phyloP scores from a whole-genome alignment of 1,140 invertebrate species.

The Ectropis grisescens region DNA sequence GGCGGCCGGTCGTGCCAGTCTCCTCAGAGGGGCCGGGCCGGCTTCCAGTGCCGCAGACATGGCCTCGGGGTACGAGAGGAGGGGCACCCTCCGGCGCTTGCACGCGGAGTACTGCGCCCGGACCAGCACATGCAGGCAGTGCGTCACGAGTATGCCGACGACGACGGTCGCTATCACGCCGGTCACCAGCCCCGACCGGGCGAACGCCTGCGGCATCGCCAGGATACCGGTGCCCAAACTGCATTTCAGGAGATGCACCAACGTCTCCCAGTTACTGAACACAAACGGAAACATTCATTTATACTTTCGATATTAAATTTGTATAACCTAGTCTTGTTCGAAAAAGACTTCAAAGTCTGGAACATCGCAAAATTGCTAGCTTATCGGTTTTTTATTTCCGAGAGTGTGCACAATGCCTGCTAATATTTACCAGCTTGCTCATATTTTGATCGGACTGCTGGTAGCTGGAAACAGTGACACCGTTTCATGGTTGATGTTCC shows the following conservation, averaged over 20 bases:
- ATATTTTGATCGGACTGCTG: no score
- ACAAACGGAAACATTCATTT: no score
- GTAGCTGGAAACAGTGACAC: no score
- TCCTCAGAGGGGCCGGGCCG: constrained; percentile 70
- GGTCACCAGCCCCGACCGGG: constrained; percentile 77
- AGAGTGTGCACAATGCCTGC: no score
- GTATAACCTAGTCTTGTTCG: constrained; percentile 2
- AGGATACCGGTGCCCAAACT: constrained; percentile 85
- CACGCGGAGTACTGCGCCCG: constrained; percentile 71
- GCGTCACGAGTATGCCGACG: constrained; percentile 74
- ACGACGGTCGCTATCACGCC: constrained; percentile 72
- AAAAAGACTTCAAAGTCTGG: no score
- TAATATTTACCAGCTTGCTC: no score
- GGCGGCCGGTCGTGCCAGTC: constrained; percentile 70
- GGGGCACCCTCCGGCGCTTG: constrained; percentile 67
- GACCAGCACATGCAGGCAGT: constrained; percentile 78
- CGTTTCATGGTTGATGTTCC: no score
- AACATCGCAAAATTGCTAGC: no score
- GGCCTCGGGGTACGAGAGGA: constrained; percentile 75
- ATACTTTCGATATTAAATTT: no score
- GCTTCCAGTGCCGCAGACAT: constrained; percentile 74
- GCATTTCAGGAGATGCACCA: constrained; percentile 79
- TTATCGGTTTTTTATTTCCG: no score
- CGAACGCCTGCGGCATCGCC: constrained; percentile 85
- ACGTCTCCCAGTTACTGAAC: constrained; percentile 75